Conservation (phyloP, 2,797 vertebrate species). For the Amblyopsis hoosieri region DNA sequence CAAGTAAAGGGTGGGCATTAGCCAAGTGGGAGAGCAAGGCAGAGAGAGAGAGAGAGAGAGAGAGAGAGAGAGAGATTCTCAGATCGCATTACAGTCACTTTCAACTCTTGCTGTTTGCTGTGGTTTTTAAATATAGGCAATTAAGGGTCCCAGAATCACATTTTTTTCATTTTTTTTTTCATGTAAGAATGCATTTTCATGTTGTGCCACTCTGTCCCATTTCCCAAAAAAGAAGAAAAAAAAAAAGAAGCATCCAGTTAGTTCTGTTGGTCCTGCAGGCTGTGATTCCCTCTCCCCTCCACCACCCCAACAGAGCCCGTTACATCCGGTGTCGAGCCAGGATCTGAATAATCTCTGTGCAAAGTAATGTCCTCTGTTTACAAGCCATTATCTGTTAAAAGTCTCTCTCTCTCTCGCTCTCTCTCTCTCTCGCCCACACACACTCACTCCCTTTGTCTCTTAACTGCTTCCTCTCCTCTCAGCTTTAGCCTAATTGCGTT, state of each 20-base stretch:
- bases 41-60: constrained; percentile 3
- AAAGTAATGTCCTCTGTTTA: constrained; percentile 78
- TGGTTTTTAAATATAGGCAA: constrained; percentile 65
- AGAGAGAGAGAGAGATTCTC: constrained; percentile 23
- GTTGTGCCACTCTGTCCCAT: constrained; percentile 56
- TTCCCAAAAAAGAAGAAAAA: constrained; percentile 46
- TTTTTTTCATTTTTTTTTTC: constrained; percentile 37
- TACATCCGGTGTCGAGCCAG: constrained; percentile 74
- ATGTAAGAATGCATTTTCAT: constrained; percentile 17
- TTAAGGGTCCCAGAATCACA: constrained; percentile 43
- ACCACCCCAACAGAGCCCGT: constrained; percentile 65
- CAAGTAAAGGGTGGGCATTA: constrained; percentile 19
- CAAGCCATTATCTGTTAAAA: constrained; percentile 73
- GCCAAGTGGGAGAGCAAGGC: constrained; percentile 3
- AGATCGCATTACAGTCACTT: constrained; percentile 42
- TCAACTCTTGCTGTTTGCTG: constrained; percentile 24
- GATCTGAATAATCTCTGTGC: constrained; percentile 76
- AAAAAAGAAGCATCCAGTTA: too few relatives aligned
- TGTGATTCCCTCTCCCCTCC: constrained; percentile 35
- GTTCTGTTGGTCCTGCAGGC: constrained; percentile 54
- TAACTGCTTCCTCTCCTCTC: constrained; percentile 26
- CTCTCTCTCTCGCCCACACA: constrained; percentile 39
- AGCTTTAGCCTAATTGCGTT: constrained; percentile 77
- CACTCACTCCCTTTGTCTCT: neutral
- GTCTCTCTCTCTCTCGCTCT: constrained; percentile 62